Evolutionary conservation across 2,888 invertebrate species (phyloP).

Genomic region (Anarsia innoxiella): DNA sequence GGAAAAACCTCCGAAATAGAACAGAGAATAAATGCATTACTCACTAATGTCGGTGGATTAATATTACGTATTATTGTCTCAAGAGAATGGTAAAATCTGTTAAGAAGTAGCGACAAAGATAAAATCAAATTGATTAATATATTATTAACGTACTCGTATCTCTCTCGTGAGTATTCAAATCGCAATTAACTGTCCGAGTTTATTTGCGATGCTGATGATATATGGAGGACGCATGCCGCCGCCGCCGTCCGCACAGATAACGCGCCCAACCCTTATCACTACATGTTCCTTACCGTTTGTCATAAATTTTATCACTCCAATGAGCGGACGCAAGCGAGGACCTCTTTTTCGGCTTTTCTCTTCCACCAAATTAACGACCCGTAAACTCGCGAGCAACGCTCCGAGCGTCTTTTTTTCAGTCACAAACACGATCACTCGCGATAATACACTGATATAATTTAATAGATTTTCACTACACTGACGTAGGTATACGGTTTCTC

Average conservation of each 20-base stretch:
- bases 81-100: no score
- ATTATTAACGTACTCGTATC: no score
- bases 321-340: conserved; percentile 57
- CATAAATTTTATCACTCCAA: conserved; percentile 71
- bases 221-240: conserved; percentile 24
- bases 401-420: conserved; percentile 52
- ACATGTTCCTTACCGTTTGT: conserved; percentile 68
- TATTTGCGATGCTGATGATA: conserved; percentile 33
- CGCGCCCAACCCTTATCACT: conserved; percentile 64
- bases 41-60: no score
- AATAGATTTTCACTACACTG: no score
- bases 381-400: conserved; percentile 58
- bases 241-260: conserved; percentile 46
- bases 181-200: conserved; percentile 35
- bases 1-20: no score
- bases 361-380: conserved; percentile 61
- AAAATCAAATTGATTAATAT: no score
- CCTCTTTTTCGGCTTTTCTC: conserved; percentile 51
- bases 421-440: conserved; percentile 59
- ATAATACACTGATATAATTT: conserved; percentile 33
- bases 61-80: no score
- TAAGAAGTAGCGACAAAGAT: no score
- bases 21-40: no score
- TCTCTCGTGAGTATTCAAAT: no score
- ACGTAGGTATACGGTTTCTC: conserved; percentile 36